phyloP scores from a whole-genome alignment of 2,113 vertebrate genomes.

The Peromyscus maniculatus region DNA sequence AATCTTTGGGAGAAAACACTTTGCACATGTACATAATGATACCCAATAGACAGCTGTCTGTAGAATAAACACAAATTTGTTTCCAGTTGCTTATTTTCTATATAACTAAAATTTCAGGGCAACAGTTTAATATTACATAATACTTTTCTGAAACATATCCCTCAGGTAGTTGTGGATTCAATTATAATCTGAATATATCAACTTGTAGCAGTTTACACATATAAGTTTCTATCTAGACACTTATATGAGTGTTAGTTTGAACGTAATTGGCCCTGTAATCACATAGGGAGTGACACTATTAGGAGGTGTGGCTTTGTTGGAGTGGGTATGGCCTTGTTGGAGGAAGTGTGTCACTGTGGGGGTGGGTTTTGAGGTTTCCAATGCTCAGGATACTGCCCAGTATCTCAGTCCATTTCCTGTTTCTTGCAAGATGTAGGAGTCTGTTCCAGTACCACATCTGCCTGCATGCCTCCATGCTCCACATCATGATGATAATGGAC shows the following conservation, averaged over 20 bases:
- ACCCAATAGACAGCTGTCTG: neutral
- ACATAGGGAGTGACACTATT: neutral
- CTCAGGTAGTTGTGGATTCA: neutral
- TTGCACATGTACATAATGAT: neutral
- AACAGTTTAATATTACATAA: neutral
- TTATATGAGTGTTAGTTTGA: neutral
- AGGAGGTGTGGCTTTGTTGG: neutral
- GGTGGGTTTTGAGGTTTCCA: neutral
- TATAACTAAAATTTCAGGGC: neutral
- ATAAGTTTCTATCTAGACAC: neutral
- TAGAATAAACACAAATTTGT: neutral
- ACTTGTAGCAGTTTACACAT: neutral
- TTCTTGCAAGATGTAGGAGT: neutral
- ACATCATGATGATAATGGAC: neutral
- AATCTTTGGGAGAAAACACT: neutral
- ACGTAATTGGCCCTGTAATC: neutral
- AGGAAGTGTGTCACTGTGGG: neutral
- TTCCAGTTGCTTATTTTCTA: neutral
- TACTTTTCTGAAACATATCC: neutral
- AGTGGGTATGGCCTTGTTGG: no score
- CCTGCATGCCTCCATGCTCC: neutral
- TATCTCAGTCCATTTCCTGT: neutral
- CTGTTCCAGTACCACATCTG: neutral
- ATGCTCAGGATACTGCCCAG: neutral
- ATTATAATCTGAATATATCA: neutral